Percentiles rank a stretch among this genome's conserved stretches.
Conservation (phyloP, 2,888 invertebrate genomes). For the Netelia fuscicornis region DNA sequence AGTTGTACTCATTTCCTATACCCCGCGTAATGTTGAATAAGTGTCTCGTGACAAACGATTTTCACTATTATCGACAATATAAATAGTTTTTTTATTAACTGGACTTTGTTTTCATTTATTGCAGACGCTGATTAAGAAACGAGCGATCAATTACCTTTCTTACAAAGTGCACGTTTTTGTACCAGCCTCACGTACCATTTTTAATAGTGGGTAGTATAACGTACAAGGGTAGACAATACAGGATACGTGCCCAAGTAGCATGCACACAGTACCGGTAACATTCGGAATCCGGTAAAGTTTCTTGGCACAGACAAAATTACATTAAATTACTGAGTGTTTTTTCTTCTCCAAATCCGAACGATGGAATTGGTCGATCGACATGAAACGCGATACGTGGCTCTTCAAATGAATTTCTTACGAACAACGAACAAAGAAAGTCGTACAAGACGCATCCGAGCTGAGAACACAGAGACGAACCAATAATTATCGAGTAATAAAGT, state of each 20-base stretch:
- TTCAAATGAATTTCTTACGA: not conserved
- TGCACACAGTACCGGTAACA: conserved; percentile 18
- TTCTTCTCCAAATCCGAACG: conserved; percentile 25
- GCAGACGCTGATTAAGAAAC: conserved; percentile 14
- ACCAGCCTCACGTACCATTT: conserved; percentile 24
- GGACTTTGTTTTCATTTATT: conserved; percentile 3
- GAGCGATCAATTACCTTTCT: conserved; percentile 5
- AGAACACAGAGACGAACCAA: not conserved
- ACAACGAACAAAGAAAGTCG: not conserved
- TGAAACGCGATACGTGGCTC: not conserved
- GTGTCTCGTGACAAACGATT: not conserved
- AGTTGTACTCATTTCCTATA: not conserved
- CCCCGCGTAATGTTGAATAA: not conserved
- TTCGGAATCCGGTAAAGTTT: conserved; percentile 37
- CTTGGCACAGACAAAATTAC: conserved; percentile 64
- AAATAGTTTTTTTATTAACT: conserved; percentile 57
- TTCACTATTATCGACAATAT: conserved; percentile 41
- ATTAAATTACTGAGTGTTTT: conserved; percentile 32
- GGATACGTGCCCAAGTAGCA: conserved; percentile 47
- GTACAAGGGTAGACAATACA: conserved; percentile 49
- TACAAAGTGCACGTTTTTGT: not conserved
- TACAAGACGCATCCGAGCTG: conserved; percentile 6
- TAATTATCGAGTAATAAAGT: not conserved
- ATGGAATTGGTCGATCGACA: conserved; percentile 24
- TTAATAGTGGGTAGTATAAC: conserved; percentile 43